Conservation (phyloP, 1,140 invertebrate species). For the Drosophila mayri region DNA sequence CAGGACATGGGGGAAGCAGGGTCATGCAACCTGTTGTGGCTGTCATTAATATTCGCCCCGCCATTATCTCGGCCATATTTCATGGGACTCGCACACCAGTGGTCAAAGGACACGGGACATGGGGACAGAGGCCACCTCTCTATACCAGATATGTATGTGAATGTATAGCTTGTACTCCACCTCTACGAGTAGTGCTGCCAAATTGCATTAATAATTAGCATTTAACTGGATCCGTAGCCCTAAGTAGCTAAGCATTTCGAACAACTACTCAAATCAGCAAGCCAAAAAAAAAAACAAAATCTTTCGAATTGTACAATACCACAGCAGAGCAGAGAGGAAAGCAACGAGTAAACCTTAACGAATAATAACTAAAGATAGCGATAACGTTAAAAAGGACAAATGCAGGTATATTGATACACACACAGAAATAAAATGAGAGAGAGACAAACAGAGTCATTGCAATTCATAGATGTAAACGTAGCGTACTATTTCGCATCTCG, state of each 20-base stretch:
- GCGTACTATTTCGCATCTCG: conserved; percentile 67
- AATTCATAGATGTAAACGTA: conserved; percentile 61
- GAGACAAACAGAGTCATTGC: conserved; percentile 44
- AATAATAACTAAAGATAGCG: conserved; percentile 30
- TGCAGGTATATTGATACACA: conserved; percentile 72
- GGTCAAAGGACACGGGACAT: conserved; percentile 1
- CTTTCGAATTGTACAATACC: conserved; percentile 49
- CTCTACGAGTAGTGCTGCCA: conserved; percentile 69
- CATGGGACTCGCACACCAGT: neutral
- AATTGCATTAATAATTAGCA: conserved; percentile 70
- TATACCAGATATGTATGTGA: conserved; percentile 56
- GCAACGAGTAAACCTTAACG: conserved; percentile 34
- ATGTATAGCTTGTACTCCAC: conserved; percentile 73
- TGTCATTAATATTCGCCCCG: conserved; percentile 13
- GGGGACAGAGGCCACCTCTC: conserved; percentile 1
- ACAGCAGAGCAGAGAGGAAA: conserved; percentile 15
- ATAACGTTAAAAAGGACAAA: conserved; percentile 67
- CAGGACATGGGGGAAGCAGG: conserved; percentile 30
- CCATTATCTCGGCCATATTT: conserved; percentile 13
- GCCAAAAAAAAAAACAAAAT: conserved; percentile 22
- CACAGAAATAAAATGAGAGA: conserved; percentile 19
- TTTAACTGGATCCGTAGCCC: conserved; percentile 53
- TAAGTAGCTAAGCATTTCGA: conserved; percentile 78
- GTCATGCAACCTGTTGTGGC: conserved; percentile 21
- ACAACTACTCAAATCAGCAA: conserved; percentile 60